Conservation (phyloP, 2,113 vertebrate genomes). For the Vicugna pacos region DNA sequence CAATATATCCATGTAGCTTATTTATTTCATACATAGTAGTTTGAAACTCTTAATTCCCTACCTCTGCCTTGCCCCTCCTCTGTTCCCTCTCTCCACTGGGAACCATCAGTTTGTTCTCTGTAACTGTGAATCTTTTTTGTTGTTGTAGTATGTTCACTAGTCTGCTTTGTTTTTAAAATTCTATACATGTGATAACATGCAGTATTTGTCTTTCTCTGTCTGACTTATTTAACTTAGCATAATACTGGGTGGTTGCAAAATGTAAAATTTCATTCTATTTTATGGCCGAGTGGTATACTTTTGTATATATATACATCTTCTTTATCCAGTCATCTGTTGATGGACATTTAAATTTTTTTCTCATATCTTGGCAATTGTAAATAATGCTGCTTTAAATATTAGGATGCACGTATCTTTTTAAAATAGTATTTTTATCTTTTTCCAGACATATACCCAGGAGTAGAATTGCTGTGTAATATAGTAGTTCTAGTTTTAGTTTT, state of each 20-base stretch:
- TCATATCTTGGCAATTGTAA: no score
- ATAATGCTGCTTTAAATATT: no score
- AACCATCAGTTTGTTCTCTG: no score
- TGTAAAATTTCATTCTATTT: neutral
- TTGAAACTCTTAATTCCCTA: neutral
- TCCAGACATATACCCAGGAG: no score
- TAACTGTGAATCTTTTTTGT: neutral
- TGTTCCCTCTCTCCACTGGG: rapidly evolving
- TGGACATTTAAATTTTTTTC: no score
- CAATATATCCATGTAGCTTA: neutral
- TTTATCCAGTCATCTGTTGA: no score
- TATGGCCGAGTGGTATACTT: neutral
- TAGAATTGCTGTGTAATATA: no score
- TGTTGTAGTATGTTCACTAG: neutral
- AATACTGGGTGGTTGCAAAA: neutral
- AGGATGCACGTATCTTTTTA: no score
- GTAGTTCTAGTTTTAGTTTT: no score
- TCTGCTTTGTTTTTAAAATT: neutral
- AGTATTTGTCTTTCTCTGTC: neutral
- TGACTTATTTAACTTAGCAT: neutral
- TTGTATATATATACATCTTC: no score
- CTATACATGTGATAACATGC: neutral
- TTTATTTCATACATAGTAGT: neutral
- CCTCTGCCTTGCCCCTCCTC: neutral
- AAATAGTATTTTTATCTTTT: no score